Conservation (phyloP, 2,113 vertebrate species). For the Vulpes ferrilata region DNA sequence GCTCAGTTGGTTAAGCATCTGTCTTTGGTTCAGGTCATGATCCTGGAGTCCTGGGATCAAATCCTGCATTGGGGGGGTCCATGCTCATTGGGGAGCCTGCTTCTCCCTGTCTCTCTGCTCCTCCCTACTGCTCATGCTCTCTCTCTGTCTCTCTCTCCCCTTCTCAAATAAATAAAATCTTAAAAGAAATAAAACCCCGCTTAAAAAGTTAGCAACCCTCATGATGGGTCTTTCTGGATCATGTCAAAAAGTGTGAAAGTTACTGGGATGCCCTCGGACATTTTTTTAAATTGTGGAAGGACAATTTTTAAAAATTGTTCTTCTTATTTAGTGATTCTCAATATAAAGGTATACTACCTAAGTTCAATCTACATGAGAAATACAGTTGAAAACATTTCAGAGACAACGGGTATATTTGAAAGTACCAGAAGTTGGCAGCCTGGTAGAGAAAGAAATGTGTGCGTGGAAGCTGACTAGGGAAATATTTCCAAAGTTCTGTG, state of each 20-base stretch:
- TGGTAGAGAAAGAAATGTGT: background rate
- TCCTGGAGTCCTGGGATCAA: too few relatives aligned
- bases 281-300: background rate
- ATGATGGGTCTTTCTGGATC: background rate
- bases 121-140: too few relatives aligned
- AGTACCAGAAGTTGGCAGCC: background rate
- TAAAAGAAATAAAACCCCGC: background rate
- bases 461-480: background rate
- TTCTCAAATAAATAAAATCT: too few relatives aligned
- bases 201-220: background rate
- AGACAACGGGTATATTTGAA: background rate
- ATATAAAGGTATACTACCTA: background rate
- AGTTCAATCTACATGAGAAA: constrained; percentile 4
- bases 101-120: too few relatives aligned
- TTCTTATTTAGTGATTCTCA: background rate
- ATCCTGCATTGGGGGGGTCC: too few relatives aligned
- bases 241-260: background rate
- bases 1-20: too few relatives aligned
- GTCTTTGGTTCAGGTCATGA: too few relatives aligned
- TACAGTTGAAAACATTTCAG: background rate
- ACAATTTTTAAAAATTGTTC: background rate
- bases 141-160: too few relatives aligned
- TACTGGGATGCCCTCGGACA: background rate
- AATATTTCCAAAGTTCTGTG: background rate
- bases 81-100: too few relatives aligned